Conservation (phyloP, 2,888 invertebrate species). For the Eupithecia subfuscata region DNA sequence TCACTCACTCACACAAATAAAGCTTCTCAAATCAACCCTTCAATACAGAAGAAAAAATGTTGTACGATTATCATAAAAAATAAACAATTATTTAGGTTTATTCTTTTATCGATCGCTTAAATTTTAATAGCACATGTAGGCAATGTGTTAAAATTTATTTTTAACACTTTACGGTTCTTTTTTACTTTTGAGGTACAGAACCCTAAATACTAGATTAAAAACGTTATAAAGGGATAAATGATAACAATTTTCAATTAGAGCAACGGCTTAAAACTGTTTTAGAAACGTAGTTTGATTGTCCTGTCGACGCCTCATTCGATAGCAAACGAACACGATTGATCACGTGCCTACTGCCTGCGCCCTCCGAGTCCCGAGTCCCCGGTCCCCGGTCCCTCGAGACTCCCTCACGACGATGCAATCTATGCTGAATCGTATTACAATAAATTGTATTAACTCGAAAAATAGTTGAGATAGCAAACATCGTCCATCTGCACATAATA, state of each 20-base stretch:
- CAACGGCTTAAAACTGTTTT: background rate
- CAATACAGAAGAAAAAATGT: background rate
- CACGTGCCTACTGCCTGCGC: background rate
- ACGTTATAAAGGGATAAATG: too few relatives aligned
- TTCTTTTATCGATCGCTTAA: too few relatives aligned
- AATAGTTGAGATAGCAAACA: slow-evolving; percentile 83
- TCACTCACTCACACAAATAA: background rate
- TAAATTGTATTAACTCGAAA: slow-evolving; percentile 84
- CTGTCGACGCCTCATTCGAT: background rate
- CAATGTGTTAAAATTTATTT: too few relatives aligned
- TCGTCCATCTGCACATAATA: slow-evolving; percentile 82
- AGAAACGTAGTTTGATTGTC: background rate
- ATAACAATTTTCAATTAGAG: too few relatives aligned
- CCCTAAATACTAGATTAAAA: too few relatives aligned
- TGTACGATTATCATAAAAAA: background rate
- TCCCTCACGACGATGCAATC: slow-evolving; percentile 84
- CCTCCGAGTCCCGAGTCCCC: background rate
- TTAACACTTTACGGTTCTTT: too few relatives aligned
- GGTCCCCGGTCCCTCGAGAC: slow-evolving; percentile 60
- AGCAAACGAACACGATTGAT: too few relatives aligned
- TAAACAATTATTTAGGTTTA: too few relatives aligned
- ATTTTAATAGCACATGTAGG: too few relatives aligned
- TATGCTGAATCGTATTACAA: slow-evolving; percentile 85
- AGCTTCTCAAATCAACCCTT: background rate
- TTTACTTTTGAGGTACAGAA: too few relatives aligned